Evolutionary conservation across 1,140 invertebrate genomes (phyloP).

Genomic region (Cepaea nemoralis): DNA sequence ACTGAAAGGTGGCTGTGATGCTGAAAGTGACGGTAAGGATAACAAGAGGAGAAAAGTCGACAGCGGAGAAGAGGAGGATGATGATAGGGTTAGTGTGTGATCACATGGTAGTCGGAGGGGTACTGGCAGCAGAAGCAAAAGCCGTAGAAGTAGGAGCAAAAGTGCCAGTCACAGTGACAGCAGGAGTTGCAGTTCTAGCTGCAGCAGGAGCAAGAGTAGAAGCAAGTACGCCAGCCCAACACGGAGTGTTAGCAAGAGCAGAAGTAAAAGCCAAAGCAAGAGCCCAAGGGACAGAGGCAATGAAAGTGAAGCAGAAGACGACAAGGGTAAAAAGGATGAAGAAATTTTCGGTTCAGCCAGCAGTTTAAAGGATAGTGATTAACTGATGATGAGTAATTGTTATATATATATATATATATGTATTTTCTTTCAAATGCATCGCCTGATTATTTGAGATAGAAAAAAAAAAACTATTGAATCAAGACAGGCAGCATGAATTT

Average conservation of each 20-base stretch:
- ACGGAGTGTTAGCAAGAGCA: conserved; percentile 47
- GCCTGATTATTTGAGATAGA: no score
- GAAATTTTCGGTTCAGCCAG: conserved; percentile 72
- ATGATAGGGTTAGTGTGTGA: conserved; percentile 48
- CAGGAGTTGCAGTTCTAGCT: conserved; percentile 30
- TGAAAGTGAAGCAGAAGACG: conserved; percentile 54
- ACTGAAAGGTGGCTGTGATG: conserved; percentile 31
- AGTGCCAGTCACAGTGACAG: conserved; percentile 44
- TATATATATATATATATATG: no score
- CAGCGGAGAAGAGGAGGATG: conserved; percentile 40
- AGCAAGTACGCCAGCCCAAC: conserved; percentile 37
- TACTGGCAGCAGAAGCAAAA: conserved; percentile 48
- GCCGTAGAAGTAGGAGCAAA: conserved; percentile 40
- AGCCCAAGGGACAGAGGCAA: conserved; percentile 58
- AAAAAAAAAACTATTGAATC: no score
- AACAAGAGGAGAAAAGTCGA: conserved; percentile 48
- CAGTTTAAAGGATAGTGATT: conserved; percentile 59
- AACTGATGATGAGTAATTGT: no score
- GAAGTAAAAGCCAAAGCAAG: conserved; percentile 43
- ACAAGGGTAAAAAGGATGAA: conserved; percentile 70
- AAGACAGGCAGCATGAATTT: no score
- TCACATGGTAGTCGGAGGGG: conserved; percentile 48
- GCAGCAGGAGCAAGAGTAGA: conserved; percentile 43
- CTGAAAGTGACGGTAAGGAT: conserved; percentile 46
- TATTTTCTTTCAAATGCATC: no score